These are phyloP conservation scores for Heliocidaris tuberculata DNA, from an alignment of 35 echinoderm and acorn worm genomes.

Conservation along the genomic window DNA sequence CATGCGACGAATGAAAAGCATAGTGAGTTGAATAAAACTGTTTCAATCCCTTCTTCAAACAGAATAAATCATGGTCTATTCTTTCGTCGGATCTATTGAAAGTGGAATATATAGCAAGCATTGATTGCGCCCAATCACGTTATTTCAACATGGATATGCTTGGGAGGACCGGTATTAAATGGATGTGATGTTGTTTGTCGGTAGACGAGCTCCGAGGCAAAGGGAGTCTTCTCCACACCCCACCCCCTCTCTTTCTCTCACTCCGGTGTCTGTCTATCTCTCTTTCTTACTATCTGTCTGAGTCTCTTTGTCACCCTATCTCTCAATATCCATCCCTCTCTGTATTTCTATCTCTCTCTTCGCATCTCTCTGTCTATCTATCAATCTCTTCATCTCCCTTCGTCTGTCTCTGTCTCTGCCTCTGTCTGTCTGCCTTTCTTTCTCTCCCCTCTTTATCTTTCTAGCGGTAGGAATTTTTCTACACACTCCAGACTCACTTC, in stretches of 20 bases:
- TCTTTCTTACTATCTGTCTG: neutral
- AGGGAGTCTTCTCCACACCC: too few relatives aligned
- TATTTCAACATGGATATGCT: neutral
- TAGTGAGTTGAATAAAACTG: neutral
- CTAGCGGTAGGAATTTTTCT: neutral
- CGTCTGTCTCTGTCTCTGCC: neutral
- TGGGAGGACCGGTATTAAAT: neutral
- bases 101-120: neutral
- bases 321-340: neutral
- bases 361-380: neutral
- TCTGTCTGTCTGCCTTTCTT: neutral
- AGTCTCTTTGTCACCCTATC: neutral
- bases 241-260: too few relatives aligned
- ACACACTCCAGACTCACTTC: neutral
- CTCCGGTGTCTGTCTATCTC: neutral
- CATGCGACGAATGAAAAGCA: neutral
- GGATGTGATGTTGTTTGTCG: neutral
- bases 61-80: neutral
- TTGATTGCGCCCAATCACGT: neutral
- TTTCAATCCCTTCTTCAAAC: slow-evolving; percentile 18
- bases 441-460: neutral
- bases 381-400: neutral
- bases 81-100: neutral
- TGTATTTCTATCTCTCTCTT: neutral
- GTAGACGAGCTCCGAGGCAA: too few relatives aligned